Conservation (phyloP, 1,140 invertebrate genomes). For the Drosophila kohkoa region DNA sequence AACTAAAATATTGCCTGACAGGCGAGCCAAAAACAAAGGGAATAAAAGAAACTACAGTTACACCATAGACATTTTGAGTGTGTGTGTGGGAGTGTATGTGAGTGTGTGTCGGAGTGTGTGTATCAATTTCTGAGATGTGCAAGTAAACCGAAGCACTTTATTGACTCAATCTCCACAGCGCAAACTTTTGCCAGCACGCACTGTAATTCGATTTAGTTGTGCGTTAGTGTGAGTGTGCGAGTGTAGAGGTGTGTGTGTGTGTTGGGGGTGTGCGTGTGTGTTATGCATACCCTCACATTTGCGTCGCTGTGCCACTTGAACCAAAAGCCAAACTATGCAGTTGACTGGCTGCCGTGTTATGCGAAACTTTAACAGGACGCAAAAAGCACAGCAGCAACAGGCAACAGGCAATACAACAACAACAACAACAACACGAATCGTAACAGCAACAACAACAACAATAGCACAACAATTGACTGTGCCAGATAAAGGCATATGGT, state of each 20-base stretch:
- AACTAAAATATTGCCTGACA: constrained; percentile 53
- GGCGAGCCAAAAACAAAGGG: constrained; percentile 26
- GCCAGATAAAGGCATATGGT: constrained; percentile 36
- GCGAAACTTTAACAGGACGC: constrained; percentile 67
- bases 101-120: constrained; percentile 40
- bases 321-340: constrained; percentile 71
- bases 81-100: constrained; percentile 12
- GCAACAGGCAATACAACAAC: constrained; percentile 26
- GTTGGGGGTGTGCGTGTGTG: constrained; percentile 41
- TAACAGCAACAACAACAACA: not conserved
- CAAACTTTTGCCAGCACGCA: constrained; percentile 67
- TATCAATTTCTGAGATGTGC: constrained; percentile 69
- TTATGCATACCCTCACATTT: constrained; percentile 63
- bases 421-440: constrained; percentile 23
- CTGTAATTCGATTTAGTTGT: constrained; percentile 70
- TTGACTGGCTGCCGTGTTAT: constrained; percentile 55
- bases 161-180: constrained; percentile 76
- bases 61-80: not conserved
- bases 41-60: constrained; percentile 16
- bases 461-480: constrained; percentile 55
- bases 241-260: constrained; percentile 26
- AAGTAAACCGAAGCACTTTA: constrained; percentile 68
- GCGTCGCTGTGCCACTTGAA: constrained; percentile 50
- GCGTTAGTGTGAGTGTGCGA: constrained; percentile 43
- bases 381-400: constrained; percentile 42